Evolutionary conservation across 2,797 vertebrate genomes (phyloP), one percentile per base, ranked within the genome.

Genomic region (Gephyroberyx darwinii): DNA sequence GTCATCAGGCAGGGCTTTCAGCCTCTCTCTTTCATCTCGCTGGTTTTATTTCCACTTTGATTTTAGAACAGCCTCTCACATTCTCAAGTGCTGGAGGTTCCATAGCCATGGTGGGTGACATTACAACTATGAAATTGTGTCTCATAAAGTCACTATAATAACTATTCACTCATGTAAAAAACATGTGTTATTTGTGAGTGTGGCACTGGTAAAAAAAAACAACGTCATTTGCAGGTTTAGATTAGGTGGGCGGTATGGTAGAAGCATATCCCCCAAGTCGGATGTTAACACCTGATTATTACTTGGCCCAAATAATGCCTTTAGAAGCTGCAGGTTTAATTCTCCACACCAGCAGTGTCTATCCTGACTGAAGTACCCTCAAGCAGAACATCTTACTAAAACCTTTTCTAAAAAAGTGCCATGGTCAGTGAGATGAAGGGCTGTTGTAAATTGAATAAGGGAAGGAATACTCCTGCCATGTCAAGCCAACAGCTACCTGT

Each of bases 41-140:
- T 12, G 82, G 75, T 69, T 90, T 89, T 87, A 81, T 81, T 81
- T 80, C 74, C 65, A 74, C 90, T 93, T 92, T 93, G 91, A 92
- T 92, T 92, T 90, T 93, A 75, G 58, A 88, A 84, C 80, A 83
- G 54, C 69, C 81, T 83, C 74, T 83, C 80, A 79, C 77, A 71
- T 80, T 86, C 77, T 86, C 54, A 77, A 83, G 75, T 75, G 85
- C 78, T 63, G 39, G 58, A 82, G 70, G 78, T 80, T 79, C 67
- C 31, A 53, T 33, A 72, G 81, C 72, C 75, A 59, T 64, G 68
- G 57, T 77, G 77, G 81, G 69, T 65, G 75, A 83, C 71, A 87
- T 81, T 81, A 85, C 71, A 74, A 78, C 71, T 80, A 69, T 84
- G 66, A 80, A 88, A 79, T 56, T 58, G n/a, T 47, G 64, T 83